Percentiles rank a stretch among this genome's conserved stretches.
These are phyloP conservation scores for Cricetomys ansorgei DNA, from an alignment of 2,113 vertebrate genomes.

Conservation along the genomic window DNA sequence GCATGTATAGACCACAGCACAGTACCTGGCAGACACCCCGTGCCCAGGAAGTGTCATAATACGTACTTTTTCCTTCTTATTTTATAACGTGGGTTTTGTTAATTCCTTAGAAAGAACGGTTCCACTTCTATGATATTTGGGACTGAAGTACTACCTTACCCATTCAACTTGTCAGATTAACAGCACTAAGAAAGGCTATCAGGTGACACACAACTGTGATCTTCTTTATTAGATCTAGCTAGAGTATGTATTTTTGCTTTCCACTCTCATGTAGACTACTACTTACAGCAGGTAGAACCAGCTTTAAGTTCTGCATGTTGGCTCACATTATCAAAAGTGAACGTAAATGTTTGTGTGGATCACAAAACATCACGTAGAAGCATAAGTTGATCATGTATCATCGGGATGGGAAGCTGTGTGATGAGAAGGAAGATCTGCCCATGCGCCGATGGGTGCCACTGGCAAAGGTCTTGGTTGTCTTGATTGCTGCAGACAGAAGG, in stretches of 20 bases:
- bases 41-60: constrained; percentile 5
- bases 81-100: not conserved
- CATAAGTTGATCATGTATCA: not conserved
- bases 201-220: not conserved
- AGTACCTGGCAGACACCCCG: not conserved
- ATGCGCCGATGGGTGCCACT: not conserved
- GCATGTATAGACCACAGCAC: not conserved
- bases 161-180: not conserved
- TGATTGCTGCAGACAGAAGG: not conserved
- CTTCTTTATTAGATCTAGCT: not conserved
- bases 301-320: constrained; percentile 12
- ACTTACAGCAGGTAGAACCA: not conserved
- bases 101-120: constrained; percentile 33
- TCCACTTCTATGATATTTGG: not conserved
- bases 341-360: constrained; percentile 16
- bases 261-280: not conserved
- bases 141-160: not conserved
- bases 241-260: constrained; percentile 22
- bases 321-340: constrained; percentile 41
- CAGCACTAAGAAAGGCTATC: not conserved
- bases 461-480: not conserved
- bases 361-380: not conserved
- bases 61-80: constrained; percentile 5
- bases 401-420: not conserved
- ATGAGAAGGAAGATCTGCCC: not conserved